A percentile compares a stretch with the other conserved stretches of the same genome.
phyloP scores from a whole-genome alignment of 2,113 vertebrate genomes.

The Stegostoma tigrinum region DNA sequence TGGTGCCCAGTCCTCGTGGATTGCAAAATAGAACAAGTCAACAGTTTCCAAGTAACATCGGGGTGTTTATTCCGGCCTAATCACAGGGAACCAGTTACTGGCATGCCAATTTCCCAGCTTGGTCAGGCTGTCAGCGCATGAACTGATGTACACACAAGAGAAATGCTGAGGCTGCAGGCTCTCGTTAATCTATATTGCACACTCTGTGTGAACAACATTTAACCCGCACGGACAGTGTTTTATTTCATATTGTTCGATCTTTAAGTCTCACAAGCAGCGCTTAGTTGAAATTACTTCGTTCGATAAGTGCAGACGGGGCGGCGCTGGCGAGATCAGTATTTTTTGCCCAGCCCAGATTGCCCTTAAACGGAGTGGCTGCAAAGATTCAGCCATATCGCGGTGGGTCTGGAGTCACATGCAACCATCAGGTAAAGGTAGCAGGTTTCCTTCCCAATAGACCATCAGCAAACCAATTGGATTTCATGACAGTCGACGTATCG shows the following conservation, averaged over 20 bases:
- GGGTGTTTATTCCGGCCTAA: neutral
- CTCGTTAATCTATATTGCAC: neutral
- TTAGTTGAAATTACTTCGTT: neutral
- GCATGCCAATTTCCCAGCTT: neutral
- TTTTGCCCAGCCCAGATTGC: too few species aligned
- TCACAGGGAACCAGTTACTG: neutral
- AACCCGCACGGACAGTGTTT: neutral
- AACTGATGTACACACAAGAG: neutral
- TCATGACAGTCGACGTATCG: too few species aligned
- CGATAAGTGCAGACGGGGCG: too few species aligned
- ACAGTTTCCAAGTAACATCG: neutral
- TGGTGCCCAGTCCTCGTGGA: neutral
- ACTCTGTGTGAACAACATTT: neutral
- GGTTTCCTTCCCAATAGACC: too few species aligned
- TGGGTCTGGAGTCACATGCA: too few species aligned
- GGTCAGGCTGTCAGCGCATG: neutral
- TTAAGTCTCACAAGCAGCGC: neutral
- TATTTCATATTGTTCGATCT: neutral
- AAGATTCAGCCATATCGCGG: too few species aligned
- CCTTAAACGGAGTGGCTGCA: too few species aligned
- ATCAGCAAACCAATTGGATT: too few species aligned
- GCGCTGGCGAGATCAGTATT: too few species aligned
- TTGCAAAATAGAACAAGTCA: neutral
- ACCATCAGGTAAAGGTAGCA: too few species aligned
- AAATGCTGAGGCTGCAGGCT: neutral